Evolutionary conservation across 53 echinoderm and acorn worm genomes (phyloP).

Genomic region (Glandiceps talaboti): DNA sequence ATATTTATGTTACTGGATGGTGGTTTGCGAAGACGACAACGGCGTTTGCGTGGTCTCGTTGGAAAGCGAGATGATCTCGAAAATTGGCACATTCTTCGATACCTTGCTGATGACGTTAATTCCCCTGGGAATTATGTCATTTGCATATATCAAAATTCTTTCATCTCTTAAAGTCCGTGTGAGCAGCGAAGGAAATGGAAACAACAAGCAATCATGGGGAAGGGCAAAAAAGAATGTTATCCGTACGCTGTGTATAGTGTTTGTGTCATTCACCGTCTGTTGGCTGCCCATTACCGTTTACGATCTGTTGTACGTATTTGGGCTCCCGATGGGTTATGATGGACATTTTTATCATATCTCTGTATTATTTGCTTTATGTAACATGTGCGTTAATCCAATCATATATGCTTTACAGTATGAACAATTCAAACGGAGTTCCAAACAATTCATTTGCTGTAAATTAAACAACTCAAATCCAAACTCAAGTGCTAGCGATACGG

Average conservation of each 20-base stretch:
- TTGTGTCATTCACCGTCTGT: background rate
- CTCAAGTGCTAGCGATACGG: no score
- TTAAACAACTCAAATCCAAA: no score
- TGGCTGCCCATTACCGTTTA: background rate
- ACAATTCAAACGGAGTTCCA: background rate
- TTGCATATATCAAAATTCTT: background rate
- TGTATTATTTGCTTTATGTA: background rate
- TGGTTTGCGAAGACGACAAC: background rate
- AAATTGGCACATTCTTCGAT: background rate
- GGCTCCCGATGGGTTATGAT: background rate
- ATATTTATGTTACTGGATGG: background rate
- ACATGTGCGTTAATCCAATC: background rate
- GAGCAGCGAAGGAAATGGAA: background rate
- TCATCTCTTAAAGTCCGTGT: background rate
- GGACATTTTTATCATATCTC: background rate
- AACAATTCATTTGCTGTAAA: background rate
- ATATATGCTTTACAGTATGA: background rate
- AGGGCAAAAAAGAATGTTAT: background rate
- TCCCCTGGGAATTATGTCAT: background rate
- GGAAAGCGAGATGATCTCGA: background rate
- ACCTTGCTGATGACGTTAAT: background rate
- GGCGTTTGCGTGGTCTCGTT: background rate
- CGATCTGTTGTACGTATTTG: background rate
- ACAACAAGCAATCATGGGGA: background rate
- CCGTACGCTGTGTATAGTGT: background rate